Evolutionary conservation across 2,797 vertebrate species (phyloP).

Genomic region (Pachyuromys duprasi): DNA sequence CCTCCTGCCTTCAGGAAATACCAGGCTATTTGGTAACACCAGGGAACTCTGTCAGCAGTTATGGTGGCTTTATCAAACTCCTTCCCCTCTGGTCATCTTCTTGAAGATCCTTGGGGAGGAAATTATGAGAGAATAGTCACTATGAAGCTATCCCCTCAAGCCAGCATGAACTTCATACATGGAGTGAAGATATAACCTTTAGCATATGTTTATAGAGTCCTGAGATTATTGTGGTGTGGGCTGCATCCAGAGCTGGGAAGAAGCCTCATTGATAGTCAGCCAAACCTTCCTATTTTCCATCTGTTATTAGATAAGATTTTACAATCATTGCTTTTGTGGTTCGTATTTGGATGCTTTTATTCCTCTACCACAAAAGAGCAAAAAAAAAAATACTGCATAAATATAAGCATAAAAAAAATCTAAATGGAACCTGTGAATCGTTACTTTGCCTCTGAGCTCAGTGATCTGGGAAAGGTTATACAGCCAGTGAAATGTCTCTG

Average conservation of each 20-base stretch:
- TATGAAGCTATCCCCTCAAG: not conserved
- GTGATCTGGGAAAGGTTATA: not conserved
- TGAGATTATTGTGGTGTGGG: not conserved
- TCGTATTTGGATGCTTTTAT: slow-evolving; percentile 35
- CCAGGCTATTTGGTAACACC: not conserved
- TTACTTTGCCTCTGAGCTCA: slow-evolving; percentile 47
- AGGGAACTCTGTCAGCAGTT: not conserved
- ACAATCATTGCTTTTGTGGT: not conserved
- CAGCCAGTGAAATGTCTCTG: not conserved
- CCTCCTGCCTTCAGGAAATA: not conserved
- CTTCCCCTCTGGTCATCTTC: not conserved
- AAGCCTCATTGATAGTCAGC: not conserved
- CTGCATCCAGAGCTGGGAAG: not conserved
- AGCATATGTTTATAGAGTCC: slow-evolving; percentile 29
- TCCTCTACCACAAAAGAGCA: not conserved
- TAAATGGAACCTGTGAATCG: not conserved
- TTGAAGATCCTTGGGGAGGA: not conserved
- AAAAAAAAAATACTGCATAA: not conserved
- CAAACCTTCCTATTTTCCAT: not conserved
- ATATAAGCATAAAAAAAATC: not conserved
- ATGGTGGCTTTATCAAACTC: not conserved
- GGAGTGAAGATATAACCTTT: slow-evolving; percentile 2
- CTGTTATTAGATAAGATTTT: not conserved
- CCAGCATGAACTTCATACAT: slow-evolving; percentile 34
- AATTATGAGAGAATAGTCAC: not conserved